Percentiles rank a stretch among this genome's conserved stretches.
Conservation (phyloP, 2,113 vertebrate genomes). For the Chroicocephalus ridibundus region DNA sequence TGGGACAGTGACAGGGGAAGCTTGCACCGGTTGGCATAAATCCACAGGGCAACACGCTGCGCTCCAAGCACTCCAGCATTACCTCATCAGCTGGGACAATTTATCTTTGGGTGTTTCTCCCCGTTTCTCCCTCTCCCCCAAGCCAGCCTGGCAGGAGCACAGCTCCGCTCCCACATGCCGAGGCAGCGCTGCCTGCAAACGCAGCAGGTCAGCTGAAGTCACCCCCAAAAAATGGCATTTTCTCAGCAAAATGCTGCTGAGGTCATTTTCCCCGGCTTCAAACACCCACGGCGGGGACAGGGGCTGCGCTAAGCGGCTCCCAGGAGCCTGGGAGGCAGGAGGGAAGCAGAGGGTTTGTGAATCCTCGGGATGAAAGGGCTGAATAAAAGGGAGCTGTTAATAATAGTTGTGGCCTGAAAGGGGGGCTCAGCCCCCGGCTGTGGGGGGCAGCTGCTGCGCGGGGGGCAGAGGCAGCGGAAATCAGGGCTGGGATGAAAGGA, state of each 20-base stretch:
- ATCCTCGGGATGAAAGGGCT: neutral
- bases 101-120: neutral
- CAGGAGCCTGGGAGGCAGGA: neutral
- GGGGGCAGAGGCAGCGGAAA: neutral
- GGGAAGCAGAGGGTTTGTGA: neutral
- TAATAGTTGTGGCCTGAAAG: neutral
- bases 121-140: neutral
- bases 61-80: neutral
- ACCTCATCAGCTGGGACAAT: neutral
- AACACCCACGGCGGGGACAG: neutral
- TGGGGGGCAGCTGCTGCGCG: neutral
- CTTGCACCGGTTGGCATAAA: fast-evolving
- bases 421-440: neutral
- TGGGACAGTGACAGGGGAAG: fast-evolving
- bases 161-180: neutral
- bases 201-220: neutral
- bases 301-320: neutral
- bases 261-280: neutral
- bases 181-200: neutral
- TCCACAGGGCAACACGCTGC: fast-evolving
- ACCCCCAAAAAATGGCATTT: neutral
- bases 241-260: neutral
- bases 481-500: neutral
- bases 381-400: neutral
- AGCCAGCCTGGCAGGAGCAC: neutral